These are phyloP conservation scores for Typhlichthys subterraneus DNA, from an alignment of 2,797 vertebrate species.

Conservation along the genomic window DNA sequence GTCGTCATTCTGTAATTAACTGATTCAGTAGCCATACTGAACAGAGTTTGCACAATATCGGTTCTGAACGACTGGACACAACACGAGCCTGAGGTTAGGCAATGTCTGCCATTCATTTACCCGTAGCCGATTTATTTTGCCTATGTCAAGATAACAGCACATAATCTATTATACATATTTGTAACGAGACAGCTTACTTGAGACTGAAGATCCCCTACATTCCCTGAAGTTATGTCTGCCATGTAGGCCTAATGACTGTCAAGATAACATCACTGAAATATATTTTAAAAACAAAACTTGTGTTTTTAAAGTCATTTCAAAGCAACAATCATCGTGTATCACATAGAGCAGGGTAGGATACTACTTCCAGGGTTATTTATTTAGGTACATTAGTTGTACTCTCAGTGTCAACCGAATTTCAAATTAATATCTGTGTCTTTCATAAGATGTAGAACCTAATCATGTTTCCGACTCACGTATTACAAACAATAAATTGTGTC, in stretches of 20 bases:
- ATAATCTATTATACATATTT: too few species aligned
- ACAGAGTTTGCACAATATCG: too few species aligned
- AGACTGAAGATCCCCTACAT: slow-evolving; percentile 73
- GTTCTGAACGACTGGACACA: too few species aligned
- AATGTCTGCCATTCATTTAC: too few species aligned
- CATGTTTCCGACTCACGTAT: too few species aligned
- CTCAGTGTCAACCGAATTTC: slow-evolving; percentile 21
- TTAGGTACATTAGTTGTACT: background rate
- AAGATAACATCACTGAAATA: background rate
- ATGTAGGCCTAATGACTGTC: slow-evolving; percentile 29
- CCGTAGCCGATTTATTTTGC: too few species aligned
- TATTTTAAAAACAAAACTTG: background rate
- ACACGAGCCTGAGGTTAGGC: too few species aligned
- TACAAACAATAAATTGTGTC: too few species aligned
- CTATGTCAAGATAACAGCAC: too few species aligned
- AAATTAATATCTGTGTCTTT: background rate
- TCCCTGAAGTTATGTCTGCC: slow-evolving; percentile 50
- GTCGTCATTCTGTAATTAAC: too few species aligned
- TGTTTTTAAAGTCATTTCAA: background rate
- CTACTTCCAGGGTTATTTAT: slow-evolving; percentile 37
- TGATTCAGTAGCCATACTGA: too few species aligned
- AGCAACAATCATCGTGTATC: background rate
- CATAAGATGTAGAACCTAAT: too few species aligned
- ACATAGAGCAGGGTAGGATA: background rate
- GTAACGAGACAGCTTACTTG: slow-evolving; percentile 64